Base-by-base conservation (phyloP, 2,888 invertebrate genomes). In the Troilus luridus region DNA sequence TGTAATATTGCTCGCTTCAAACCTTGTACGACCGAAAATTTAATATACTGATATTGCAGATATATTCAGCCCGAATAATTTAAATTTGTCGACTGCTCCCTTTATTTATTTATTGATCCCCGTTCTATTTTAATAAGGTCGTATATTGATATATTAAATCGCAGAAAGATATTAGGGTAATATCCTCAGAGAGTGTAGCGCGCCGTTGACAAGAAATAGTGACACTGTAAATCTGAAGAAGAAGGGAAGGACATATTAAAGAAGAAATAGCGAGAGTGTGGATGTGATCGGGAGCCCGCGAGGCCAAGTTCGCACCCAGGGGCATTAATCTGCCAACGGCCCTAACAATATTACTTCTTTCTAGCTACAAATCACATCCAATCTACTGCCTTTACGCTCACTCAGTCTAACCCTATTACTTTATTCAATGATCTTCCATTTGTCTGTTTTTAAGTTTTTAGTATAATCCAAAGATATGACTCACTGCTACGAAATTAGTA, bases 351-450 rank as follows among this genome's bases (percentile, higher is more conserved):
- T 56, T 85, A 85, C 85, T 85, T 85, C 85, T 85, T 85, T 58
- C 85, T 85, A n/a, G 85, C 56, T 58, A 85, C 85, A 85, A 85
- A 85, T 85, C 85, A 85, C 85, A 56, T 58, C n/a, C n/a, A 19
- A 85, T 85, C 85, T 85, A 21, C 58, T n/a, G 77, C 41, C 14
- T 27, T 72, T 41, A 14, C n/a, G 1, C 85, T n/a, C 12, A 11
- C n/a, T 85, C n/a, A 12, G 6, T 56, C 56, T 85, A 54, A 85
- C 8, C 11, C 21, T 85, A 58, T 85, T 85, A 58, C 56, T 85
- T 58, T 85, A 85, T 85, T n/a, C 85, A 21, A 77, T 27, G 72
- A 77, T 77, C 72, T 41, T 77, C 72, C 72, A 27, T 21, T 41
- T 77, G 72, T 72, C 24, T 27, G 72, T 41, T 41, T 9, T 17